phyloP scores from a whole-genome alignment of 2,797 vertebrate genomes.

The Gallirallus australis region DNA sequence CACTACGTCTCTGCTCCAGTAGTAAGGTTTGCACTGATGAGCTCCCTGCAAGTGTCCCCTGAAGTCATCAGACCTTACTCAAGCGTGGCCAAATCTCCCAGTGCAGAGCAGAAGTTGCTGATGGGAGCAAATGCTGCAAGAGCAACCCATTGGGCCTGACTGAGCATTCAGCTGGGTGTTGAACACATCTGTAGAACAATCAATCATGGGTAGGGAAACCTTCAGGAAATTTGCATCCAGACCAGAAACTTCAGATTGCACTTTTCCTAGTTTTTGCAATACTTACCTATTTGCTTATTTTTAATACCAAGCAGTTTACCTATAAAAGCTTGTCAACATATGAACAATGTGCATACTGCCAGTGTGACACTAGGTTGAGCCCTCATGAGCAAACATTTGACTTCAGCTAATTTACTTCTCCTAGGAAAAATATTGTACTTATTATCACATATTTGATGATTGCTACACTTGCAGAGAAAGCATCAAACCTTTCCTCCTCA shows the following conservation, averaged over 20 bases:
- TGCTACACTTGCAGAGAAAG: not conserved
- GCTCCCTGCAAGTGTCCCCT: not conserved
- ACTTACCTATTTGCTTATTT: not conserved
- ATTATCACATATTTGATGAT: not conserved
- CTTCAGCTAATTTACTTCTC: not conserved
- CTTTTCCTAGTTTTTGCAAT: not conserved
- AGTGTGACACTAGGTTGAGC: not conserved
- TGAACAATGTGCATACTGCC: not conserved
- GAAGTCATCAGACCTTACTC: not conserved
- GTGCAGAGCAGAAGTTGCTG: not conserved
- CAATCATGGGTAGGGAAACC: not conserved
- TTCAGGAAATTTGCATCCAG: not conserved
- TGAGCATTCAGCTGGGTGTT: not conserved
- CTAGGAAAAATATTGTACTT: not conserved
- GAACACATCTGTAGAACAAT: not conserved
- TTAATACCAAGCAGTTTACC: not conserved
- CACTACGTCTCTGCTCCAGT: not conserved
- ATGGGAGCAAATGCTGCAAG: not conserved
- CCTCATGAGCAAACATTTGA: not conserved
- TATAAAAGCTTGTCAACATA: not conserved
- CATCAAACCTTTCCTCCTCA: not conserved
- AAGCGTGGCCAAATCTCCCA: not conserved
- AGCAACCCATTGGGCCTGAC: not conserved
- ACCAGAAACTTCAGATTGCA: not conserved
- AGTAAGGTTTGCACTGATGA: not conserved